Conservation (phyloP, 2,113 vertebrate species). For the Aptenodytes forsteri region DNA sequence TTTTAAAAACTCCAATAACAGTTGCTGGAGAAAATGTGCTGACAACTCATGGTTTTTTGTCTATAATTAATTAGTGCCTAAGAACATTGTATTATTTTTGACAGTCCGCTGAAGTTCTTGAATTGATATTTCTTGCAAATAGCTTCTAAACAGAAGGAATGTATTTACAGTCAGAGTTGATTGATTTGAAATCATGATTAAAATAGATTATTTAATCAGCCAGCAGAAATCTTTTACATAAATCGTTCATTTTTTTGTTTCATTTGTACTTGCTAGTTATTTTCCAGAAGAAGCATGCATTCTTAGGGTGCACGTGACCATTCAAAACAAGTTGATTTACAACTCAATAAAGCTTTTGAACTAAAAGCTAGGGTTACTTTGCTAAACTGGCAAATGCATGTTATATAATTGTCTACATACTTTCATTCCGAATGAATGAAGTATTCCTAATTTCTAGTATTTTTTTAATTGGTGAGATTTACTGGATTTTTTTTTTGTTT, state of each 20-base stretch:
- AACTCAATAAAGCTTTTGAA: neutral
- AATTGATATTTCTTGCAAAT: neutral
- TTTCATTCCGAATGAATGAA: neutral
- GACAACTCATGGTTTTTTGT: neutral
- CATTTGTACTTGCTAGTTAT: neutral
- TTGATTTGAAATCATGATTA: neutral
- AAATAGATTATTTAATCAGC: conserved; percentile 24
- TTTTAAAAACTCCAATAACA: neutral
- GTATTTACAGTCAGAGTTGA: neutral
- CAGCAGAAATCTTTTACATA: neutral
- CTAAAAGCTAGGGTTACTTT: neutral
- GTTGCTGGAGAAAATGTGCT: conserved; percentile 22
- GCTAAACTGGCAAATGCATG: neutral
- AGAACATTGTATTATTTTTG: conserved; percentile 14
- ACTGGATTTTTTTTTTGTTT: neutral
- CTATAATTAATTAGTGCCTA: neutral
- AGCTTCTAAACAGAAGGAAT: neutral
- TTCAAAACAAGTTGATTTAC: neutral
- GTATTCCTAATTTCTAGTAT: neutral
- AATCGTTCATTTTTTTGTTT: neutral
- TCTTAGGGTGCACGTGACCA: neutral
- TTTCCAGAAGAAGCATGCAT: neutral
- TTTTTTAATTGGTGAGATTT: neutral
- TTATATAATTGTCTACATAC: neutral
- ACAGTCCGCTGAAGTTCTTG: neutral